These are phyloP conservation scores for Euphonia xanthogaster DNA, from an alignment of 2,797 vertebrate genomes.

Conservation along the genomic window DNA sequence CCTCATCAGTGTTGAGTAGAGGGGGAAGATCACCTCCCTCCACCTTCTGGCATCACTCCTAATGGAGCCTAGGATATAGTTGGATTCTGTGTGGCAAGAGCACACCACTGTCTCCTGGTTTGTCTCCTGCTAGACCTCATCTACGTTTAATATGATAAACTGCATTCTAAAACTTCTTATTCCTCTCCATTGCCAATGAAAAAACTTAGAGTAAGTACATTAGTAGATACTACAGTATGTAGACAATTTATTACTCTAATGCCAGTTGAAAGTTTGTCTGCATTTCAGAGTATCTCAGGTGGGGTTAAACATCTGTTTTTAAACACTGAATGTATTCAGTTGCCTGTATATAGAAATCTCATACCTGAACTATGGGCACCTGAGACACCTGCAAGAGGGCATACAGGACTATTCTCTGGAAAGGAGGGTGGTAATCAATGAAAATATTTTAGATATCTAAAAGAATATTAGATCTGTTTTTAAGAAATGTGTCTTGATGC, in stretches of 20 bases:
- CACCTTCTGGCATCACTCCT: not conserved
- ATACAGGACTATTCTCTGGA: not conserved
- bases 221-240: not conserved
- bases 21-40: not conserved
- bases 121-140: not conserved
- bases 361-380: not conserved
- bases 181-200: not conserved
- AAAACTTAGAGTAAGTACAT: not conserved
- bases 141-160: not conserved
- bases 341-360: not conserved
- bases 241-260: not conserved
- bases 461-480: not conserved
- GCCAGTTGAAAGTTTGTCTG: not conserved
- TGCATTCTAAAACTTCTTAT: not conserved
- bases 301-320: not conserved
- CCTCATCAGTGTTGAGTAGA: not conserved
- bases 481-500: not conserved
- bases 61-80: accelerated
- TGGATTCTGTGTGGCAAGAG: not conserved
- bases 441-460: not conserved
- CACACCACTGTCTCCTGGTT: not conserved
- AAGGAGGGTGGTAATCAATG: not conserved
- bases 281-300: not conserved
- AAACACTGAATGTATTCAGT: not conserved
- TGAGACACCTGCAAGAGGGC: not conserved